Percentiles rank a stretch among this genome's conserved stretches.
Conservation (phyloP, 1,140 invertebrate genomes). For the Triops longicaudatus region DNA sequence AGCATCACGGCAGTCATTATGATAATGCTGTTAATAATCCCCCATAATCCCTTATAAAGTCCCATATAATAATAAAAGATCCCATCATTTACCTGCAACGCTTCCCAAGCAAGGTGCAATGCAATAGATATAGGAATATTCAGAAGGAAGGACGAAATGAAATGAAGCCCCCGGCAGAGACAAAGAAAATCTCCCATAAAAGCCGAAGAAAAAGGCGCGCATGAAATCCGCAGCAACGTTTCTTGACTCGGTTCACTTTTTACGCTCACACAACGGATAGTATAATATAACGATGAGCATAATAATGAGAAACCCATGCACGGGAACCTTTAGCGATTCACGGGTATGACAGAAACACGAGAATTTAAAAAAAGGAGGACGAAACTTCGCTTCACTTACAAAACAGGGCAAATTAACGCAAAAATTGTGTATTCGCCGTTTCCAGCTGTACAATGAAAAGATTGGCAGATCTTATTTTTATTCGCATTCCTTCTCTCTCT, state of each 20-base stretch:
- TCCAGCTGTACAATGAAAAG: constrained; percentile 15
- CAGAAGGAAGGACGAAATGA: not conserved
- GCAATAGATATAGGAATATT: not conserved
- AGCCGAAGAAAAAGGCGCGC: not conserved
- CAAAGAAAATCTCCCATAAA: not conserved
- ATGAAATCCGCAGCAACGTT: not conserved
- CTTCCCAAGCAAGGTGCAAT: constrained; percentile 14
- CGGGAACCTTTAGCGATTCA: not conserved
- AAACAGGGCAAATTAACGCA: constrained; percentile 2
- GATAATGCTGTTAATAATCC: no score
- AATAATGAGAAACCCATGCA: not conserved
- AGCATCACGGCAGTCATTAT: not conserved
- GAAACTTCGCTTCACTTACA: not conserved
- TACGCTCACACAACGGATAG: not conserved
- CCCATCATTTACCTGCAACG: constrained; percentile 8
- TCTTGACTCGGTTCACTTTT: constrained; percentile 15
- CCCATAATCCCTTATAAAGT: not conserved
- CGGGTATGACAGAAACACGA: not conserved
- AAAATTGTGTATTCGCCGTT: constrained; percentile 5
- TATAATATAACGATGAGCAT: no score
- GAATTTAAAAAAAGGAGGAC: no score
- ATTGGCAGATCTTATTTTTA: not conserved
- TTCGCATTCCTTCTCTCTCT: not conserved
- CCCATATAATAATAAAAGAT: not conserved
- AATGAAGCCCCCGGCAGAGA: not conserved